A percentile compares a stretch with the other conserved stretches of the same genome.
phyloP scores from a whole-genome alignment of 2,888 invertebrate genomes.

The Xanthia icteritia region DNA sequence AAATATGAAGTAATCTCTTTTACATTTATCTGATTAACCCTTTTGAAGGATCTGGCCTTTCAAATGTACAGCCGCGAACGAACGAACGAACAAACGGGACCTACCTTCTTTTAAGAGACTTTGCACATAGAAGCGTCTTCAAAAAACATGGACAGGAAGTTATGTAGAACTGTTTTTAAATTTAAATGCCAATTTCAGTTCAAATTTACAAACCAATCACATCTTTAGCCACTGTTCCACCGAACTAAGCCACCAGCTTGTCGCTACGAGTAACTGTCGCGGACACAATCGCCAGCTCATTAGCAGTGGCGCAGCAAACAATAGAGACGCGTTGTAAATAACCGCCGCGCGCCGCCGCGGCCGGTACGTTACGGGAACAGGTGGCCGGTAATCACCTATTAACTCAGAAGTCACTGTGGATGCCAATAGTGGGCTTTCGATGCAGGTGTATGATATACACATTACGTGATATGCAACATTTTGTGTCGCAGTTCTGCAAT shows the following conservation, averaged over 20 bases:
- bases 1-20: not conserved
- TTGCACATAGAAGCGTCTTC: too few species aligned
- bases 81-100: too few species aligned
- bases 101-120: not conserved
- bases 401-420: constrained; percentile 20
- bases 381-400: constrained; percentile 43
- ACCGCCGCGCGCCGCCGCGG: not conserved
- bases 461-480: too few species aligned
- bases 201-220: not conserved
- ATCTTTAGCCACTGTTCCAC: not conserved
- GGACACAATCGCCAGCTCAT: constrained; percentile 29
- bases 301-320: constrained; percentile 29
- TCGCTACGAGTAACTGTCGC: not conserved
- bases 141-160: too few species aligned
- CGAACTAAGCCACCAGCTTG: not conserved
- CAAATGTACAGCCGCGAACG: too few species aligned
- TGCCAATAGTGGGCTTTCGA: not conserved
- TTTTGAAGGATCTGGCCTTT: not conserved
- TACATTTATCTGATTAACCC: constrained; percentile 4
- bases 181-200: not conserved
- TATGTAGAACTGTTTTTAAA: not conserved
- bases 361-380: constrained; percentile 4
- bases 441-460: not conserved
- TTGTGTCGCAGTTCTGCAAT: not conserved
- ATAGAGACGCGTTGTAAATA: constrained; percentile 21